Base-by-base conservation (phyloP, 2,888 invertebrate genomes). In the Amblyteles armatorius region DNA sequence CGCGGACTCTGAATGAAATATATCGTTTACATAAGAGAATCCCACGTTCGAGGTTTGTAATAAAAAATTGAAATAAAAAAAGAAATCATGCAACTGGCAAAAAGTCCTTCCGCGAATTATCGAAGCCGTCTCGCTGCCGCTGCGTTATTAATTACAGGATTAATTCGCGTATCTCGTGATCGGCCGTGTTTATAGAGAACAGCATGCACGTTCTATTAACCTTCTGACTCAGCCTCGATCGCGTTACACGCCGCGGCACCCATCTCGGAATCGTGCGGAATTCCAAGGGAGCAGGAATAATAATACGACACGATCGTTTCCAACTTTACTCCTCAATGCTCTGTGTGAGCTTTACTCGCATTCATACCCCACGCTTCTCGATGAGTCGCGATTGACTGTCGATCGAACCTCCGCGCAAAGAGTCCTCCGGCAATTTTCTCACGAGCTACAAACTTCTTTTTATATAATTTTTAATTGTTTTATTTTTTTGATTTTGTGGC, bases 221-320 rank as follows among this genome's bases (percentile, higher is more conserved):
- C 83, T 80, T 73, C 72, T 68, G 80, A 80, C 72, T 84, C 60
- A 76, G 72, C 80, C 80, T 84, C 80, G 80, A 80, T 72, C 67
- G 77, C 65, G 26, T 72, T 83, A 48, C 71, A 26, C 48, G n/a
- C 40, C 50, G 40, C 11, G 22, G 33, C 72, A 72, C 79, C 71
- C 74, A 71, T 78, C 83, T 69, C 50, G 16, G 52, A 63, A 67
- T 71, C 79, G 74, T 33, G 19, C 11, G 74, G 50, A 57, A 74
- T 60, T 68, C 68, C 60, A n/a, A 68, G 63, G 22, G 22, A 26
- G 29, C 36, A 26, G 57, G 16, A 57, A 76, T 44, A 67, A 69
- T 78, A 60, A 57, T 29, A 60, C 29, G 29, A 40, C 13, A 60
- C 40, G 40, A 40, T 5, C n/a, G 26, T 33, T 63, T 63, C n/a